A percentile compares a stretch with the other conserved stretches of the same genome.
phyloP scores from a whole-genome alignment of 2,797 vertebrate genomes.

The Sebastes vulpes region DNA sequence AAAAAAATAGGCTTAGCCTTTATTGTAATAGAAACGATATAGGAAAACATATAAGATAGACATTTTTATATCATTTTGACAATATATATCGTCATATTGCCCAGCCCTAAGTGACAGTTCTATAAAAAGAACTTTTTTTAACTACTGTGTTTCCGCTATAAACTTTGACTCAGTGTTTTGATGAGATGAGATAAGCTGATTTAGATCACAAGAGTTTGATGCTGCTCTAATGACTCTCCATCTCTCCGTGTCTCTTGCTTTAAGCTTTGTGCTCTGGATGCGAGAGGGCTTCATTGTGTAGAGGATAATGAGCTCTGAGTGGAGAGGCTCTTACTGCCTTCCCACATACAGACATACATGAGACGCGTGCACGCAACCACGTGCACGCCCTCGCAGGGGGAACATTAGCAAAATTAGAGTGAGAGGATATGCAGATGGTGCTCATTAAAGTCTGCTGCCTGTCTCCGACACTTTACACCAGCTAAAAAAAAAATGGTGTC shows the following conservation, averaged over 20 bases:
- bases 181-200: neutral
- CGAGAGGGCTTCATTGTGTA: conserved; percentile 36
- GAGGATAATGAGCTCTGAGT: conserved; percentile 60
- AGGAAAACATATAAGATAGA: too few species aligned
- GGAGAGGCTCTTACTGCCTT: conserved; percentile 44
- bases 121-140: neutral
- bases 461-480: conserved; percentile 55
- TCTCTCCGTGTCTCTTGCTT: neutral
- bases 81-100: accelerated
- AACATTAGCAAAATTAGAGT: conserved; percentile 68
- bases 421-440: conserved; percentile 71
- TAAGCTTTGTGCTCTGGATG: conserved; percentile 30
- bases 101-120: neutral
- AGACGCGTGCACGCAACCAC: neutral
- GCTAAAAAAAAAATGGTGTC: conserved; percentile 19
- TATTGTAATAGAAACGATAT: too few species aligned
- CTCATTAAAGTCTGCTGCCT: conserved; percentile 71
- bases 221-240: conserved; percentile 25
- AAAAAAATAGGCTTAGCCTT: accelerated
- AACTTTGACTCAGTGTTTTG: neutral
- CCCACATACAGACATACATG: neutral
- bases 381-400: conserved; percentile 12
- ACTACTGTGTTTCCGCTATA: neutral
- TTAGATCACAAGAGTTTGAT: conserved; percentile 12
- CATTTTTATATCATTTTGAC: too few species aligned